Evolutionary conservation across 2,797 vertebrate genomes (phyloP).

Genomic region (Anniella stebbinsi): DNA sequence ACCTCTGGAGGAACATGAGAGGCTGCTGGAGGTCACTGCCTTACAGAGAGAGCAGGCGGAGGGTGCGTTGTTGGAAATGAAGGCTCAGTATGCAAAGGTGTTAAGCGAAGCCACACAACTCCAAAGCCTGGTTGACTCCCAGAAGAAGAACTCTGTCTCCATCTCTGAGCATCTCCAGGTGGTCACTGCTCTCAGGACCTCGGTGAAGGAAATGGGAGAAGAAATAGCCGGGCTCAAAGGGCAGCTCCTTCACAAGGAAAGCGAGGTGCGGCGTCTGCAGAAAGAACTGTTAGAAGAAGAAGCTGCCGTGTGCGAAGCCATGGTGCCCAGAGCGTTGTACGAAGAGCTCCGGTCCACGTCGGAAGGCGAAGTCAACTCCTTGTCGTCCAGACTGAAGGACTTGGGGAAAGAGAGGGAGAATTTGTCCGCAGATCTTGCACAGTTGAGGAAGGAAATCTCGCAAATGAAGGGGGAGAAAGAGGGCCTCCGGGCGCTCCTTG

Average conservation of each 20-base stretch:
- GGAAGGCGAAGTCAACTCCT: slow-evolving; percentile 83
- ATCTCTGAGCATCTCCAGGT: slow-evolving; percentile 90
- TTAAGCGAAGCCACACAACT: slow-evolving; percentile 84
- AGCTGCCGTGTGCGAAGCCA: slow-evolving; percentile 79
- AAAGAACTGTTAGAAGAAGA: slow-evolving; percentile 84
- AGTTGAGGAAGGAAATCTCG: slow-evolving; percentile 87
- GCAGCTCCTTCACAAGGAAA: slow-evolving; percentile 83
- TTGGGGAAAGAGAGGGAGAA: slow-evolving; percentile 90
- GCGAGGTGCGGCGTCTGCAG: slow-evolving; percentile 86
- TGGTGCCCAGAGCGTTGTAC: slow-evolving; percentile 82
- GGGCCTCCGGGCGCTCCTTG: slow-evolving; percentile 82
- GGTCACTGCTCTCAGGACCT: slow-evolving; percentile 85
- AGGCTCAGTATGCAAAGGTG: slow-evolving; percentile 80
- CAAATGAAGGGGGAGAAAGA: slow-evolving; percentile 87
- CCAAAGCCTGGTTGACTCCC: slow-evolving; percentile 84
- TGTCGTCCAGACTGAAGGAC: slow-evolving; percentile 89
- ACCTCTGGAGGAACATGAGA: slow-evolving; percentile 83
- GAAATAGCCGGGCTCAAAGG: slow-evolving; percentile 82
- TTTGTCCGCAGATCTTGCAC: slow-evolving; percentile 85
- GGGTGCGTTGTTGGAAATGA: slow-evolving; percentile 79
- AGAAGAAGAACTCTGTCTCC: slow-evolving; percentile 85
- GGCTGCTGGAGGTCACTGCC: slow-evolving; percentile 78
- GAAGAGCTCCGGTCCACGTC: slow-evolving; percentile 84
- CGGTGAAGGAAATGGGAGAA: slow-evolving; percentile 87
- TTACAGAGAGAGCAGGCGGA: slow-evolving; percentile 86